phyloP scores from a whole-genome alignment of 2,113 vertebrate genomes.

The Mus spicilegus region DNA sequence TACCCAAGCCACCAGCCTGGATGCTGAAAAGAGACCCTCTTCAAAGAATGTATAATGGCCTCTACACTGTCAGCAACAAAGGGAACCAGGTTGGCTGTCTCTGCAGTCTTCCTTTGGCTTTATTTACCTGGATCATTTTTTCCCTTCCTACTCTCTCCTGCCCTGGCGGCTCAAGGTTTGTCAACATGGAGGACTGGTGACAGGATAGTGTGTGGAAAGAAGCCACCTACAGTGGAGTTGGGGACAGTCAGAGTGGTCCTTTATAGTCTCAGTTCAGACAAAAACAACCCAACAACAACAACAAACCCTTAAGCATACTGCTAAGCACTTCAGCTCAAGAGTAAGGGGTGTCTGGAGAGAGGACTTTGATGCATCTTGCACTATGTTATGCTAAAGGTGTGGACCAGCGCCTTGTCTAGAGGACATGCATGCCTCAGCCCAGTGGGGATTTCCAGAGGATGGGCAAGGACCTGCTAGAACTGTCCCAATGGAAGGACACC shows the following conservation, averaged over 20 bases:
- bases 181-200: background rate
- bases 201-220: background rate
- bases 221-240: background rate
- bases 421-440: too few relatives aligned
- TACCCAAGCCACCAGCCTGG: background rate
- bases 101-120: background rate
- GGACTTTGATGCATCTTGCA: background rate
- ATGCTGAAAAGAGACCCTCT: conserved; percentile 29
- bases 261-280: background rate
- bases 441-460: background rate
- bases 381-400: background rate
- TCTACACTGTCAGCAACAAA: background rate
- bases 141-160: conserved; percentile 65
- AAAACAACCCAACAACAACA: too few relatives aligned
- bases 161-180: conserved; percentile 9
- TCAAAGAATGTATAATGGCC: conserved; percentile 54
- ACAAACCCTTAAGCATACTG: background rate
- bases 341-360: too few relatives aligned
- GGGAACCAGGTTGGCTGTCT: background rate
- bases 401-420: background rate
- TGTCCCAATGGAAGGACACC: background rate
- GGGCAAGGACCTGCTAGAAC: background rate
- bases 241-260: background rate
- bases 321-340: background rate
- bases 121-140: conserved; percentile 51